These are phyloP conservation scores for Muricea muricata DNA, from an alignment of 92 coral and sea anemone genomes.

Conservation along the genomic window DNA sequence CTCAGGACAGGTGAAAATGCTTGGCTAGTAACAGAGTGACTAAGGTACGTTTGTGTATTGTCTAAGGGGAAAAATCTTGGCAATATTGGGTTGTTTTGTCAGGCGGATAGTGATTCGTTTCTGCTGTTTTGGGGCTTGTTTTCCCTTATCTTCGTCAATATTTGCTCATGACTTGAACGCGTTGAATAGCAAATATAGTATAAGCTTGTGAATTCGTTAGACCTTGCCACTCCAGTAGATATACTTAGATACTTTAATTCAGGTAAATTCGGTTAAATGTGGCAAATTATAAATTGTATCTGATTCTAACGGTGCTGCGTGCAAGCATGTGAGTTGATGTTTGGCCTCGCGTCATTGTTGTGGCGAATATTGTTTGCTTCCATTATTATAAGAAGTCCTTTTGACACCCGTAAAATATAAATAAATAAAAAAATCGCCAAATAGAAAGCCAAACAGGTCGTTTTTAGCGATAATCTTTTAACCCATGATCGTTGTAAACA, in stretches of 20 bases:
- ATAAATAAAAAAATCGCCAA: not conserved
- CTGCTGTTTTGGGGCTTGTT: not conserved
- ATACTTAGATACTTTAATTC: not conserved
- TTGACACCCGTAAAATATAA: slow-evolving; percentile 6
- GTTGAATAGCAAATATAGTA: not conserved
- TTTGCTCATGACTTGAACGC: not conserved
- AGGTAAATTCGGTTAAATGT: not conserved
- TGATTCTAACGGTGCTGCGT: not conserved
- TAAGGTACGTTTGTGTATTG: not conserved
- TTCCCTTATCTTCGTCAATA: not conserved
- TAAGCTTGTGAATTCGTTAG: not conserved
- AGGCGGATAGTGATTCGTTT: not conserved
- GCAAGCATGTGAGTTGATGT: not conserved
- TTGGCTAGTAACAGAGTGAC: not conserved
- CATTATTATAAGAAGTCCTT: not conserved
- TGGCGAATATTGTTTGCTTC: slow-evolving; percentile 10
- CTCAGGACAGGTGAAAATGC: not conserved
- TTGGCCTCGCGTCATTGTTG: not conserved
- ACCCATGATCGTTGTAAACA: too few relatives aligned
- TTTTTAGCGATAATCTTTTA: not conserved
- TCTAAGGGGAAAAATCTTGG: not conserved
- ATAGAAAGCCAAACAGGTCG: too few relatives aligned
- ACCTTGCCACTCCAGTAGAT: not conserved
- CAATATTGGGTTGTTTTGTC: slow-evolving; percentile 3
- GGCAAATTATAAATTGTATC: not conserved